Evolutionary conservation across 2,888 invertebrate genomes (phyloP).

Genomic region (Apoderus coryli): DNA sequence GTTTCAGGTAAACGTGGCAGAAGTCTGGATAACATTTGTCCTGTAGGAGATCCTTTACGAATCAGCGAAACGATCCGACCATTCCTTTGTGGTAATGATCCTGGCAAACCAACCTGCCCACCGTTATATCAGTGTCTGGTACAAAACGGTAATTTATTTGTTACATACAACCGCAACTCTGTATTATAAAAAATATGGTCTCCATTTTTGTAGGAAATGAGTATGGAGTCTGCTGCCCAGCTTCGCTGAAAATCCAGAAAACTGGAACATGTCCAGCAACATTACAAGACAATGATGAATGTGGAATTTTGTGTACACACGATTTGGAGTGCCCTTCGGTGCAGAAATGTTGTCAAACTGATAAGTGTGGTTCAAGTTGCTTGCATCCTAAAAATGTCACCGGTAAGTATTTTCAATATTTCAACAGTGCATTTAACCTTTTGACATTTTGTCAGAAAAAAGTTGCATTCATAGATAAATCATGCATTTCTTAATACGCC

Average conservation of each 20-base stretch:
- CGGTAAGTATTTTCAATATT: constrained; percentile 26
- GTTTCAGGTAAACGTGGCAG: constrained; percentile 54
- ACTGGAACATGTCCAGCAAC: constrained; percentile 59
- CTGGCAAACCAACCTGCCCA: constrained; percentile 73
- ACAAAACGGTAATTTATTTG: constrained; percentile 42
- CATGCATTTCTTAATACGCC: too few species aligned
- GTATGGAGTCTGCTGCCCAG: constrained; percentile 79
- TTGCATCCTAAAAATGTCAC: constrained; percentile 62
- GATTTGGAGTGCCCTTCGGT: constrained; percentile 71
- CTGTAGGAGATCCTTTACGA: constrained; percentile 56
- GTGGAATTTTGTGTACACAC: constrained; percentile 56
- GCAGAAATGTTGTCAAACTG: constrained; percentile 68
- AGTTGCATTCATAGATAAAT: too few species aligned
- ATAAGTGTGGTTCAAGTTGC: constrained; percentile 60
- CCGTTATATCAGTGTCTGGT: constrained; percentile 69
- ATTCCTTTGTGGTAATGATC: constrained; percentile 66
- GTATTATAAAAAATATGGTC: too few species aligned
- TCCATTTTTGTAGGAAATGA: constrained; percentile 54
- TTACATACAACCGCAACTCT: background rate
- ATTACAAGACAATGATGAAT: constrained; percentile 32
- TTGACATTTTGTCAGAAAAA: too few species aligned
- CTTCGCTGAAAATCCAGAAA: constrained; percentile 58
- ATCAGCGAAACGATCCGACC: constrained; percentile 61
- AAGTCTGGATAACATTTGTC: constrained; percentile 64
- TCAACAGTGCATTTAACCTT: too few species aligned